These are phyloP conservation scores for Nymphalis urticae DNA, from an alignment of 2,888 invertebrate species.

Conservation along the genomic window DNA sequence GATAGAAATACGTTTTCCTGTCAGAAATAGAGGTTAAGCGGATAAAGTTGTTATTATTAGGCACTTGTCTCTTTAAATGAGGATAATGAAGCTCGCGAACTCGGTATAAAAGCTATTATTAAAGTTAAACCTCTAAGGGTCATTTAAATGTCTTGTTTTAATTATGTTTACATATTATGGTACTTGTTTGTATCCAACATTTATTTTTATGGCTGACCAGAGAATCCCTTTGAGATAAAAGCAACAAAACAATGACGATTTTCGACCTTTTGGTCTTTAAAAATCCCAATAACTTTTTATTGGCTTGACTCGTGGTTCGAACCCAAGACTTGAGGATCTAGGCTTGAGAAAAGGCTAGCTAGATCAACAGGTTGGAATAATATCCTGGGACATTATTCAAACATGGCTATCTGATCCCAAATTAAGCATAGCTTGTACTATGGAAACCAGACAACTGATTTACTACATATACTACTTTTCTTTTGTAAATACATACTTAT, in stretches of 20 bases:
- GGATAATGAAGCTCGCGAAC: constrained; percentile 17
- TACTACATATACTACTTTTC: no score
- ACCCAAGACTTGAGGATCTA: no score
- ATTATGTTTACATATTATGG: constrained; percentile 15
- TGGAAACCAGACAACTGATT: no score
- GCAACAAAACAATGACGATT: neutral
- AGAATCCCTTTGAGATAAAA: neutral
- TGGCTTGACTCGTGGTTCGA: no score
- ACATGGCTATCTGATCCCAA: no score
- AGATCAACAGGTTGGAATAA: no score
- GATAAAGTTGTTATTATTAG: constrained; percentile 16
- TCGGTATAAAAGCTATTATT: constrained; percentile 9
- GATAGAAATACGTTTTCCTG: constrained; percentile 14
- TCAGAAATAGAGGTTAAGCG: constrained; percentile 10
- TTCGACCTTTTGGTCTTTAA: neutral
- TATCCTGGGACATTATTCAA: no score
- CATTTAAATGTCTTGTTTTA: constrained; percentile 24
- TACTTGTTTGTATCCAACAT: constrained; percentile 11
- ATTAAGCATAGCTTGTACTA: no score
- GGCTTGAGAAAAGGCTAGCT: no score
- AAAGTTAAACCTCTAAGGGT: constrained; percentile 16
- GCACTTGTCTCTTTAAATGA: constrained; percentile 22
- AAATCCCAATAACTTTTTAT: no score
- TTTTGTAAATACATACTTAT: no score
- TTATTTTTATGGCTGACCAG: constrained; percentile 14